Evolutionary conservation across 2,888 invertebrate genomes (phyloP).

Genomic region (Hoplodrina blanda): DNA sequence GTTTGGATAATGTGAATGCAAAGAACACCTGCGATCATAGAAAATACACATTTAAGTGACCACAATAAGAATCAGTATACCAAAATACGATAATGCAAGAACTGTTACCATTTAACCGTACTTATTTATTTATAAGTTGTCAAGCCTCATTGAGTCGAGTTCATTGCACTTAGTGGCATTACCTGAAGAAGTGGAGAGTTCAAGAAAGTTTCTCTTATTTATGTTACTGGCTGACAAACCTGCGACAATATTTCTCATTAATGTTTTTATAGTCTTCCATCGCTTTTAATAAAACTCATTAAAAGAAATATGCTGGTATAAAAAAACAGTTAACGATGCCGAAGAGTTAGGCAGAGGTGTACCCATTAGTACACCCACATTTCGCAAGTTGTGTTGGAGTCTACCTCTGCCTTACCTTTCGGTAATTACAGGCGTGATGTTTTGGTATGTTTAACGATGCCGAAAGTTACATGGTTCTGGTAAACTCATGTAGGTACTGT

Average conservation of each 20-base stretch:
- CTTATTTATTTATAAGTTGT: conserved; percentile 27
- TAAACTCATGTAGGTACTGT: too few species aligned
- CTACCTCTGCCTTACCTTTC: too few species aligned
- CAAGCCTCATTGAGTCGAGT: conserved; percentile 34
- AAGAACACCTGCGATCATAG: too few species aligned
- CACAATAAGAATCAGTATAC: not conserved
- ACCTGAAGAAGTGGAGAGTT: conserved; percentile 14
- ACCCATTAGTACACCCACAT: too few species aligned
- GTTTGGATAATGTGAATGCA: too few species aligned
- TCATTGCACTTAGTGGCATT: conserved; percentile 23
- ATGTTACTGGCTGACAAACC: not conserved
- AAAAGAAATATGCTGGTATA: too few species aligned
- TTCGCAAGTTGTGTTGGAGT: too few species aligned
- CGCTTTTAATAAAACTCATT: not conserved
- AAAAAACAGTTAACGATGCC: too few species aligned
- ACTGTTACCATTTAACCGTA: conserved; percentile 16
- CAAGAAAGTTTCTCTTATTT: conserved; percentile 42
- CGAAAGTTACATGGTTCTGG: too few species aligned
- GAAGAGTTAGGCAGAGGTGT: too few species aligned
- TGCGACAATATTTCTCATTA: conserved; percentile 18
- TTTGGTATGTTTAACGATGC: too few species aligned
- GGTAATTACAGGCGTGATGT: too few species aligned
- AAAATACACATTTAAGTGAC: not conserved
- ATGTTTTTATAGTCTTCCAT: conserved; percentile 17
- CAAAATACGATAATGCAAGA: conserved; percentile 20